Conservation (phyloP, 1,140 invertebrate species). For the Pogonomyrmex barbatus region DNA sequence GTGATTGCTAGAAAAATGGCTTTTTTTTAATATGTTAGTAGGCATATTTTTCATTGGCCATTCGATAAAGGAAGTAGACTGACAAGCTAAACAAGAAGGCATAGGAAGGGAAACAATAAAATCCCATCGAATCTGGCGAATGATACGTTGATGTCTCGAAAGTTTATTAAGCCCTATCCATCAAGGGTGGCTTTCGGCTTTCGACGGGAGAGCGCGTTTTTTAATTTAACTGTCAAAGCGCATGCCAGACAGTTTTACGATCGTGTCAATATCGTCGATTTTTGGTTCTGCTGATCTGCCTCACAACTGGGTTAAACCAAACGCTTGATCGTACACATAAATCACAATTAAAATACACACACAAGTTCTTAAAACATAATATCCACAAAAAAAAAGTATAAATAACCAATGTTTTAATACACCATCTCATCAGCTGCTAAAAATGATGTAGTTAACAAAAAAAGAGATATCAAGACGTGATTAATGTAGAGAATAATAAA, state of each 20-base stretch:
- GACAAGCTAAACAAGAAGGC: slow-evolving; percentile 52
- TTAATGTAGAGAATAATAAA: neutral
- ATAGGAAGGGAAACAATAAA: slow-evolving; percentile 68
- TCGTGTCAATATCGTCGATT: slow-evolving; percentile 38
- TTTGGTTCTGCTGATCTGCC: slow-evolving; percentile 4
- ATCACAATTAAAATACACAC: neutral
- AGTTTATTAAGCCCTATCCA: slow-evolving; percentile 72
- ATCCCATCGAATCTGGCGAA: slow-evolving; percentile 62
- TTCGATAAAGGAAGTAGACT: slow-evolving; percentile 21
- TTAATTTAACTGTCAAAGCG: slow-evolving; percentile 70
- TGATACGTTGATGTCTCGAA: slow-evolving; percentile 71
- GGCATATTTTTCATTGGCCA: slow-evolving; percentile 42
- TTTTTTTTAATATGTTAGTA: slow-evolving; percentile 5
- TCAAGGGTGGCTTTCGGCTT: slow-evolving; percentile 65
- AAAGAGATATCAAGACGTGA: neutral
- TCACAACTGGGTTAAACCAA: slow-evolving; percentile 25
- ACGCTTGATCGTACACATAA: too few relatives aligned
- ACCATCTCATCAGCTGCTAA: neutral
- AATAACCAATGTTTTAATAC: neutral
- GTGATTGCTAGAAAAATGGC: neutral
- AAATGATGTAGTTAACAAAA: neutral
- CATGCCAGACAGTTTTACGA: slow-evolving; percentile 35
- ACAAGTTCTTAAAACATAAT: slow-evolving; percentile 1
- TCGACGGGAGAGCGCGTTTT: slow-evolving; percentile 56
- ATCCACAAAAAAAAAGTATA: neutral